A percentile compares a stretch with the other conserved stretches of the same genome.
Evolutionary conservation across 2,113 vertebrate species (phyloP).

Genomic region (Rattus rattus): DNA sequence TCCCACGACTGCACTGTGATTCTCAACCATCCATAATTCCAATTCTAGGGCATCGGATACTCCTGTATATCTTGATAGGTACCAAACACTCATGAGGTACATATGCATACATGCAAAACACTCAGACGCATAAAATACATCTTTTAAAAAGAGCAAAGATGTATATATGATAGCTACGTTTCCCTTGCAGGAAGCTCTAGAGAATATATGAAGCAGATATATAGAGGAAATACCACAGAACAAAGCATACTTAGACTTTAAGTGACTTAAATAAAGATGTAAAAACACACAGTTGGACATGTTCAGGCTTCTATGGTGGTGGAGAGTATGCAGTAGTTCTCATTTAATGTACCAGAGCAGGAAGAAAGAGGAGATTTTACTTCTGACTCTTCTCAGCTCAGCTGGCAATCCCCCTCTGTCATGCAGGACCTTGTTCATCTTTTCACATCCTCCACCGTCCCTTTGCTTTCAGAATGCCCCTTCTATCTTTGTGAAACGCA

Average conservation of each 20-base stretch:
- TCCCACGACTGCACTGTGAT: background rate
- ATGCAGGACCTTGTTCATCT: background rate
- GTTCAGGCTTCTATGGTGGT: background rate
- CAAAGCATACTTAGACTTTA: background rate
- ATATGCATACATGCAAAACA: background rate
- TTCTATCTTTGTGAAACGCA: background rate
- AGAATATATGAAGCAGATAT: background rate
- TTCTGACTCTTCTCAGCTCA: background rate
- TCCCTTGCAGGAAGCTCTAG: background rate
- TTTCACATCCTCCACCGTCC: background rate
- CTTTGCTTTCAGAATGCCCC: background rate
- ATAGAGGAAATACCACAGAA: background rate
- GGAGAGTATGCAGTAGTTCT: background rate
- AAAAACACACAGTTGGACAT: constrained; percentile 1
- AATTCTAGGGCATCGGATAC: no score
- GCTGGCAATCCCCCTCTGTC: background rate
- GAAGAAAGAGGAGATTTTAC: background rate
- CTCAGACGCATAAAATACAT: background rate
- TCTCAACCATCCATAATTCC: background rate
- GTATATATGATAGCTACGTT: background rate
- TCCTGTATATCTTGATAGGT: background rate
- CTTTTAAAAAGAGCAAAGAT: background rate
- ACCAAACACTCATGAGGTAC: no score
- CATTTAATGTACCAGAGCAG: background rate
- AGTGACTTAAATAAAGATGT: background rate